Evolutionary conservation across 2,797 vertebrate species (phyloP), one percentile per base, ranked within the genome.

Genomic region (Stomatorhinus walkeri): DNA sequence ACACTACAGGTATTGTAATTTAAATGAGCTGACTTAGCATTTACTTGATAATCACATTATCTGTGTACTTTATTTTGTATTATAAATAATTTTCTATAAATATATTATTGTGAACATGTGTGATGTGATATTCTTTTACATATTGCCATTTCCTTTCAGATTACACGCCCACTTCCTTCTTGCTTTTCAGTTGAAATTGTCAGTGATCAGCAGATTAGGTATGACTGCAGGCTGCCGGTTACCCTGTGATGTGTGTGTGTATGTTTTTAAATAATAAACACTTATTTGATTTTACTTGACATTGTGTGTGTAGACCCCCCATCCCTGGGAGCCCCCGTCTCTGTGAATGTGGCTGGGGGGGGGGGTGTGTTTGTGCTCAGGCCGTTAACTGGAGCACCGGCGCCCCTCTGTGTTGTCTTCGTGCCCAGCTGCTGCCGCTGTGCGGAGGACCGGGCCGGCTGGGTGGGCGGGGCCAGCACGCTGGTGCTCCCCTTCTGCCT

Each of bases 401-500:
- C 51, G 52, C 22, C 88, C 61, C 19, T 61, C 4, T 93, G 89
- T 89, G 85, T 46, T 92, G 61, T 54, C 85, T 88, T 93, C 91
- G 9, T 89, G 0, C 91, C 93, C 28, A 93, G 91, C 79, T 91
- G 91, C 83, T 92, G 90, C 81, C 91, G 90, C 48, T 92, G 91
- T 76, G 83, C 89, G 0, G 95, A 96, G 89, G 94, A 95, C 87
- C 92, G 93, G n/a, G 89, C 90, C 89, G 90, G 46, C 0, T 90
- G 92, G 91, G 94, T 92, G 4, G 94, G 93, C 84, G 92, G 92
- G 3, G 89, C 92, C 89, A 93, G 92, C 88, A 94, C 94, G 3
- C 19, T 95, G 88, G 93, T 96, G 90, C 91, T 97, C 90, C 96
- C 96, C 91, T 95, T 95, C 88, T 95, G 94, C 32, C 96, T 96